Evolutionary conservation across 2,888 invertebrate species (phyloP), one percentile per base, ranked within the genome.

Genomic region (Drosophila parthenogenetica): DNA sequence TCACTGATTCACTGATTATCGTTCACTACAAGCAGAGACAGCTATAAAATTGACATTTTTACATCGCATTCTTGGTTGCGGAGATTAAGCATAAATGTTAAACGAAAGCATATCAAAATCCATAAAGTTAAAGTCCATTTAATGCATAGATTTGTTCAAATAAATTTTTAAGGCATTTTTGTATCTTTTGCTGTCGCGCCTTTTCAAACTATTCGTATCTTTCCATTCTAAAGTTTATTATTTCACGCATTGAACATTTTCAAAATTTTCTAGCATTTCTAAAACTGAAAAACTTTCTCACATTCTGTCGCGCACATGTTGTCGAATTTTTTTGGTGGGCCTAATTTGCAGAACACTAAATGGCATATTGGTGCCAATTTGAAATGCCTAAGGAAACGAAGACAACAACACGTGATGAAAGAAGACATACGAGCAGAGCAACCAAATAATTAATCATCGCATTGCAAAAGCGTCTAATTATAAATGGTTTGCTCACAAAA

Each of bases 301-400:
- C 35, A 35, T 35, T 73, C n/a, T 35, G 45, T 35, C 43, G 29
- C 32, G 11, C 54, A 13, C 17, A 39, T 14, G 46, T 35, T 32
- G 22, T 14, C 53, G 58, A 45, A 69, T 51, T 70, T 51, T 70
- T 54, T 54, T 8, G 29, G 54, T 72, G 63, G 61, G 77, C 78
- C 59, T 57, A 68, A 69, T 69, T 66, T 55, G 22, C 60, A 62
- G 49, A 45, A 63, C 65, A 45, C 62, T 68, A 48, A 69, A 70
- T 84, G 84, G 57, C 84, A 81, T 67, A 75, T 84, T 84, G 78
- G 75, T 86, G 81, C 71, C 84, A 81, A 87, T 84, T 77, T 70
- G 55, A 65, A 69, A 69, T 37, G 77, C 72, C 66, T 46, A 55
- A 29, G 16, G 29, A n/a, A 40, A 49, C 14, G 39, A 17, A 13